Evolutionary conservation across 2,113 vertebrate genomes (phyloP), one percentile per base, ranked within the genome.

Genomic region (Mastomys coucha): DNA sequence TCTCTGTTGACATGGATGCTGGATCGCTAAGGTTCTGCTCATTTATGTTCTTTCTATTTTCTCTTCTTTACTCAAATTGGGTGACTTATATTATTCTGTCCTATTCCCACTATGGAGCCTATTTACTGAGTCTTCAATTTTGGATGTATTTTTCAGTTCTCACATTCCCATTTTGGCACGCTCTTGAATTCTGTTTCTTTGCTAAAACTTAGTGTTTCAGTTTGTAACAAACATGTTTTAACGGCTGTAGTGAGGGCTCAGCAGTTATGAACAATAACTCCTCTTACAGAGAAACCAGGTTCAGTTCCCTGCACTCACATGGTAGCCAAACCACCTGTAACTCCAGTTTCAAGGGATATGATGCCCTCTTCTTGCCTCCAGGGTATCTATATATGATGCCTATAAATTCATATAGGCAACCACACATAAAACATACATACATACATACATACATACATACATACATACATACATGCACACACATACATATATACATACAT

Each of bases 71-170:
- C 85, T 88, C 65, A 77, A 7, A 85, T 49, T 67, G 33, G 12
- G 11, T 81, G 13, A 90, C 84, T 93, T 93, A 72, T 81, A 4
- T 42, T 95, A 3, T 60, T 87, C 78, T 87, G 0, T 42, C 31
- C 20, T 36, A 88, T 36, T 96, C 75, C 51, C 78, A 67, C 26
- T n/a, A 6, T 53, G 31, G n/a, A 77, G 22, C 16, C 87, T 31
- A 56, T 67, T 45, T 31, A 3, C 3, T 87, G 78, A 31, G 3
- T 51, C 63, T 89, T 96, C 75, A 11, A 67, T 84, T 96, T 91
- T 76, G 28, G 39, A 58, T 81, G 14, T 91, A 33, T 65, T 91
- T 98, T 95, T 91, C 72, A 85, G 53, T 75, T 86, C 65, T 92
- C 20, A 96, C 88, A 63, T 81, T 90, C 76, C 45, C 36, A 36